Base-by-base conservation (phyloP, 1,140 invertebrate genomes). In the Lucilia cuprina region DNA sequence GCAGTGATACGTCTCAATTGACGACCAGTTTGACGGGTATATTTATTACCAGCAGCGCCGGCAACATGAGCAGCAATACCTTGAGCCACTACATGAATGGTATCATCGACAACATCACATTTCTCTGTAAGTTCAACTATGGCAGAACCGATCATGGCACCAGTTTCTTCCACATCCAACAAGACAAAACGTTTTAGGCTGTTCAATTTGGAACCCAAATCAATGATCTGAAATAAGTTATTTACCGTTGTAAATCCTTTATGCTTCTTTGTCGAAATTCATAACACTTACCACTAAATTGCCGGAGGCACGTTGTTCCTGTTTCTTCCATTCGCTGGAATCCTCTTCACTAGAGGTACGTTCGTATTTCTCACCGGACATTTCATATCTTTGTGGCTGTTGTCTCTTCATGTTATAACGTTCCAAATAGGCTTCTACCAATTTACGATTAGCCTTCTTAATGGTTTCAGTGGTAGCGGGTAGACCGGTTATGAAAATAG, bases 1-100 rank as follows among this genome's bases (percentile, higher is more conserved):
- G 93, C 95, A n/a, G 94, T 94, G 75, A 96, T 95, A 84, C 94
- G 91, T 9, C 91, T 92, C 70, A 94, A 86, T 85, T 88, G 89
- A 85, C 91, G 88, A 49, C 92, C 90, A 0, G 89, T 90, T 13
- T 92, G 85, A 83, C 90, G 86, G 75, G 96, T 95, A 86, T 95
- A 90, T 8, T 93, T 94, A n/a, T 94, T 94, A 0, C 91, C 93
- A 21, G 93, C 91, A 65, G 92, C 90, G 5, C 93, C 93, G 30
- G 92, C 92, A 83, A 93, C 92, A 84, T 93, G 93, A 4, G 92
- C 91, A 83, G 84, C 85, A 83, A 90, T 86, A 80, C 87, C 86
- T 85, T 91, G 90, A 9, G 86, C 90, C 78, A 91, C 87, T 85
- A 91, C 25, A 13, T 91, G 90, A 74, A 91, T 87, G 49, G 88